These are phyloP conservation scores for Melinaea marsaeus DNA, from an alignment of 2,888 invertebrate species.

Conservation along the genomic window DNA sequence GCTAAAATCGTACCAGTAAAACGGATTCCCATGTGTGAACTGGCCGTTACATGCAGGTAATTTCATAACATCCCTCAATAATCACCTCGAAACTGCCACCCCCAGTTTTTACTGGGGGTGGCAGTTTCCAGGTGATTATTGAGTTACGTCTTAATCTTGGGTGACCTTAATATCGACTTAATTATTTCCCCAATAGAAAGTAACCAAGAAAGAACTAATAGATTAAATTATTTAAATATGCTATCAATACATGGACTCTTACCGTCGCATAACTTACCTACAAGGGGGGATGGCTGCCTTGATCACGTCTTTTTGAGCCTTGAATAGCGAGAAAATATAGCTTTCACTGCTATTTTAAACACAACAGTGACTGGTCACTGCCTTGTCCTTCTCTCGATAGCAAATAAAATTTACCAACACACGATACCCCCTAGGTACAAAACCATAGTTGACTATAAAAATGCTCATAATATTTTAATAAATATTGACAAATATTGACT, in stretches of 20 bases:
- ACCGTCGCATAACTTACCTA: no score
- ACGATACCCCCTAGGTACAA: no score
- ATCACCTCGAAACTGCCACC: neutral
- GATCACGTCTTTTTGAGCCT: constrained; percentile 11
- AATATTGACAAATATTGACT: no score
- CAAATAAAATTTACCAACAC: neutral
- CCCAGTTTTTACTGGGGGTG: no score
- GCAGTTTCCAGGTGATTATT: no score
- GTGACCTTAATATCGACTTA: constrained; percentile 11
- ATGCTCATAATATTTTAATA: no score
- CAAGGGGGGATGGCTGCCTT: constrained; percentile 3
- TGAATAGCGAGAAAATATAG: neutral
- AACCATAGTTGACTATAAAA: no score
- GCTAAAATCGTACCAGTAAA: no score
- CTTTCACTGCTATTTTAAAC: neutral
- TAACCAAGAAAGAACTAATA: neutral
- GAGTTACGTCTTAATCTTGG: neutral
- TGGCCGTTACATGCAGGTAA: neutral
- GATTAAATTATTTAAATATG: constrained; percentile 11
- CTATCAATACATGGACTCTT: constrained; percentile 5
- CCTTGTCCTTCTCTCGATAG: no score
- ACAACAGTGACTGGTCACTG: constrained; percentile 8
- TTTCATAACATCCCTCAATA: neutral
- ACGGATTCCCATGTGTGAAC: no score
- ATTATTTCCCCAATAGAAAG: neutral